Evolutionary conservation across 2,113 vertebrate species (phyloP), one percentile per base, ranked within the genome.

Genomic region (Fregata magnificens): DNA sequence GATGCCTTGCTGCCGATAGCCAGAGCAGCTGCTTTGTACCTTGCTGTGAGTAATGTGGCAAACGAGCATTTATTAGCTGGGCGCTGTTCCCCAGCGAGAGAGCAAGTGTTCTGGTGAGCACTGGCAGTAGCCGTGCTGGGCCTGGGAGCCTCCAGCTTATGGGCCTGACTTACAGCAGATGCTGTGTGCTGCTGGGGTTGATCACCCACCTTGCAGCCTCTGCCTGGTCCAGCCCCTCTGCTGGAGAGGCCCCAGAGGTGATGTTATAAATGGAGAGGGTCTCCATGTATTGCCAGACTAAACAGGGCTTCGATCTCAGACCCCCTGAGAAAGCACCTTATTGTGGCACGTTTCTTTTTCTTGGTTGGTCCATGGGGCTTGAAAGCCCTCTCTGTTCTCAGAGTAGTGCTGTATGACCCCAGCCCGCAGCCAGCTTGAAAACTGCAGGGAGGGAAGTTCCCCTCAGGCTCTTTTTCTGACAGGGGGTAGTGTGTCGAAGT

Each of bases 401-500:
- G 36, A 7, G 7, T 5, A 6, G 31, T 8, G 53, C 21, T 49
- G n/a, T 8, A 3, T 21, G 45, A 56, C 67, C 36, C 12, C 14
- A 2, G 45, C 5, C 3, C 21, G 67, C 74, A 31, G 58, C 58
- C 56, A 16, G 29, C 59, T 44, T 62, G 79, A 28, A 29, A 55
- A 21, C 15, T 22, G 40, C 47, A 15, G 20, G 29, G 50, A 47
- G 61, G 67, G 25, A 70, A 8, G 38, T 7, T 29, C 26, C 63
- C 58, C 53, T 25, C 0, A 1, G 38, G 44, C 36, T 19, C 26
- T 6, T 44, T 36, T 50, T 26, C 79, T 45, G 10, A 18, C 9
- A 3, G 32, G 34, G 52, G 11, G 36, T 13, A 13, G 13, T 2
- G 14, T 31, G 40, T 49, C 3, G 0, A 20, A 14, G 44, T 7